These are phyloP conservation scores for Orthosia cruda DNA, from an alignment of 2,888 invertebrate species.

Conservation along the genomic window DNA sequence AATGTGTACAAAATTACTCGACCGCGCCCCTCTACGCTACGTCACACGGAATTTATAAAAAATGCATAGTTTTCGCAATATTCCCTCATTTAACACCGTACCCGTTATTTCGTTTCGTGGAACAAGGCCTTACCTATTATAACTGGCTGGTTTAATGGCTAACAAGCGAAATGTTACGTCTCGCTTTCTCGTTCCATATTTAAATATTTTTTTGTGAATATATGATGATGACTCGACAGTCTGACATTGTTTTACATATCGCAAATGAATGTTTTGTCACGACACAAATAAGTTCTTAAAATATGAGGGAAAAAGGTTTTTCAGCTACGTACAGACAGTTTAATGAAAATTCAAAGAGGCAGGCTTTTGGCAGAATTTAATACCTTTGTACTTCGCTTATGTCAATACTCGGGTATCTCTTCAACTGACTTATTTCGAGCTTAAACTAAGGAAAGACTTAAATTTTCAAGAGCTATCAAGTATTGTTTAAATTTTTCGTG, in stretches of 20 bases:
- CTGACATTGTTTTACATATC: constrained; percentile 27
- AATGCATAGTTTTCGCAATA: too few relatives aligned
- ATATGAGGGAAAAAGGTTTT: constrained; percentile 14
- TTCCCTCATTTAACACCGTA: too few relatives aligned
- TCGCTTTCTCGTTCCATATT: too few relatives aligned
- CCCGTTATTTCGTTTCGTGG: too few relatives aligned
- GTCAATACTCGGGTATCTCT: constrained; percentile 20
- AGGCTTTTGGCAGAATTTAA: constrained; percentile 8
- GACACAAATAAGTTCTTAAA: constrained; percentile 32
- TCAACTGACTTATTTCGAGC: constrained; percentile 9
- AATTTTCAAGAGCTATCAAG: background rate
- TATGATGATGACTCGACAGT: constrained; percentile 51
- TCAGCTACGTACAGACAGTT: constrained; percentile 2
- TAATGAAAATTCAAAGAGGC: background rate
- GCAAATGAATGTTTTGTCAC: constrained; percentile 32
- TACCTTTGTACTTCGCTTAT: constrained; percentile 18
- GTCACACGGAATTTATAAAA: too few relatives aligned
- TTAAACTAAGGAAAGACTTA: constrained; percentile 4
- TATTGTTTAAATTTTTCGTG: background rate
- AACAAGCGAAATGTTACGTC: too few relatives aligned
- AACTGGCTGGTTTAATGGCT: too few relatives aligned
- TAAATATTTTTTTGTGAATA: constrained; percentile 43
- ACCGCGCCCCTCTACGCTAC: too few relatives aligned
- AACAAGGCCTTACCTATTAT: too few relatives aligned
- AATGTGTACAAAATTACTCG: too few relatives aligned